Evolutionary conservation across 2,113 vertebrate genomes (phyloP).

Genomic region (Tenebrosternarchus preto): DNA sequence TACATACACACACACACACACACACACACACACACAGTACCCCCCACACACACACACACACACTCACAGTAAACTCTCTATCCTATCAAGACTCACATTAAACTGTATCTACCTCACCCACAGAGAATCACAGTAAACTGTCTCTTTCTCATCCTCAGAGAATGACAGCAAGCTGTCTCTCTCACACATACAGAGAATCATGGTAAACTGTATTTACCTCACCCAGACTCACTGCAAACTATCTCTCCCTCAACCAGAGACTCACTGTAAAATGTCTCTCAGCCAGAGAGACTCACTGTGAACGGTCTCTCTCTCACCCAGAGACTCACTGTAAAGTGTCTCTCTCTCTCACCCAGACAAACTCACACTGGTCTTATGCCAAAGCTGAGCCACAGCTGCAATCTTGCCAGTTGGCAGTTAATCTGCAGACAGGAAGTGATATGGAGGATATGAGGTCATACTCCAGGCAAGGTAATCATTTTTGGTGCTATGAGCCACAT

Average conservation of each 20-base stretch:
- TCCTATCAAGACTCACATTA: no score
- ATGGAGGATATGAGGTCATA: constrained; percentile 2
- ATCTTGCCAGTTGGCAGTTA: constrained; percentile 1
- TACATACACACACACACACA: no score
- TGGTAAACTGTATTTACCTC: neutral
- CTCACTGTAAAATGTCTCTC: neutral
- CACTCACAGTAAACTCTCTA: no score
- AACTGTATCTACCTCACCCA: neutral
- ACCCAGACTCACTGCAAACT: no score
- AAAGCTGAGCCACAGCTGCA: neutral
- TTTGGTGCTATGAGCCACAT: neutral
- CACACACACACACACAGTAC: no score
- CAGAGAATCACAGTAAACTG: neutral
- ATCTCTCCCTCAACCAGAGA: no score
- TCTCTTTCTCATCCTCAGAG: neutral
- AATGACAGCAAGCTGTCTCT: neutral
- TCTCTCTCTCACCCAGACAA: no score
- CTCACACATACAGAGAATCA: neutral
- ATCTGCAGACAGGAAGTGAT: neutral
- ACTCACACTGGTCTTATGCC: neutral
- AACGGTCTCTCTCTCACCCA: no score
- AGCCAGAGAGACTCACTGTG: neutral
- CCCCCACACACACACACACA: no score
- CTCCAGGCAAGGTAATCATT: neutral
- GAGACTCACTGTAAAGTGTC: neutral